These are phyloP conservation scores for Troilus luridus DNA, from an alignment of 2,888 invertebrate species.

Conservation along the genomic window DNA sequence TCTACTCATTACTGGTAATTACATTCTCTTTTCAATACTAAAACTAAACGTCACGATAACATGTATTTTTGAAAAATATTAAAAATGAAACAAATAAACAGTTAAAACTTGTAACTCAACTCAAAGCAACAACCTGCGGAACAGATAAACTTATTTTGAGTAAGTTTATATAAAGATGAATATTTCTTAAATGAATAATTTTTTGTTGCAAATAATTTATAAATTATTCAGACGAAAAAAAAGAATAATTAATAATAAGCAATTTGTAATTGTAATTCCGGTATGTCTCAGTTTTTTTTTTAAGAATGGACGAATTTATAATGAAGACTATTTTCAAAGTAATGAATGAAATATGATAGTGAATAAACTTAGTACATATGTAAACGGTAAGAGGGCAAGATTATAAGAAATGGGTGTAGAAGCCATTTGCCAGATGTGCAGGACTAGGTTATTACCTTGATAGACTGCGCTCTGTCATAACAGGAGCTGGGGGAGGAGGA, in stretches of 20 bases:
- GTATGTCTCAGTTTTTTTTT: background rate
- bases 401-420: constrained; percentile 32
- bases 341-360: constrained; percentile 14
- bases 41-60: too few relatives aligned
- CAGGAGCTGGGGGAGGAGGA: background rate
- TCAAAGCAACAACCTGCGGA: too few relatives aligned
- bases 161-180: too few relatives aligned
- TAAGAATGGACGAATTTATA: background rate
- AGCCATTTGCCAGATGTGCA: constrained; percentile 39
- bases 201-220: background rate
- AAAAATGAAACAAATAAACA: too few relatives aligned
- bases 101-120: too few relatives aligned
- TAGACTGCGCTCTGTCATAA: constrained; percentile 41
- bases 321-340: background rate
- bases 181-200: too few relatives aligned
- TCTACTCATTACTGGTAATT: too few relatives aligned
- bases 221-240: background rate
- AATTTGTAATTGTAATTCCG: background rate
- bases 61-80: too few relatives aligned
- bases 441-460: constrained; percentile 24
- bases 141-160: too few relatives aligned
- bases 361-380: constrained; percentile 22
- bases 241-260: background rate
- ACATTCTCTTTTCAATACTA: too few relatives aligned
- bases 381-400: constrained; percentile 4